Percentiles rank a stretch among this genome's conserved stretches.
Evolutionary conservation across 2,797 vertebrate species (phyloP).

Genomic region (Smutsia gigantea): DNA sequence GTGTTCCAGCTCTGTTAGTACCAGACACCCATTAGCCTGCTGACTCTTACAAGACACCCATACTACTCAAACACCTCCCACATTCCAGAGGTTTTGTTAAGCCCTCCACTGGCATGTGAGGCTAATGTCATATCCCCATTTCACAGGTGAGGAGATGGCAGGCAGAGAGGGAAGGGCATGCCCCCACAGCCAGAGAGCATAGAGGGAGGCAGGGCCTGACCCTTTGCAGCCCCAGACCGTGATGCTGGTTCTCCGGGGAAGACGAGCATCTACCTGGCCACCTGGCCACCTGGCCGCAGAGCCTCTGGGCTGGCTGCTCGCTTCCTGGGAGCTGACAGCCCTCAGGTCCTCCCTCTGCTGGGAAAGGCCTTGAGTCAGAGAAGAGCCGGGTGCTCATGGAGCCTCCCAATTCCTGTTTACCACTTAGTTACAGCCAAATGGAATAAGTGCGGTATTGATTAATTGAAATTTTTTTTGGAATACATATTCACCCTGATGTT

Average conservation of each 20-base stretch:
- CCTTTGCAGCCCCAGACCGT: not conserved
- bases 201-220: not conserved
- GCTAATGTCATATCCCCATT: not conserved
- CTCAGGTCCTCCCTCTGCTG: not conserved
- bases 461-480: conserved; percentile 51
- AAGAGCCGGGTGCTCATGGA: not conserved
- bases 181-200: not conserved
- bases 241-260: not conserved
- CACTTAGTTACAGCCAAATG: conserved; percentile 38
- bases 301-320: not conserved
- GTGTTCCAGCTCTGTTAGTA: too few species aligned
- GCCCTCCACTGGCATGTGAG: not conserved
- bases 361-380: conserved; percentile 59
- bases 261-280: not conserved
- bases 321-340: not conserved
- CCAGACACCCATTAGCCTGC: not conserved
- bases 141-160: not conserved
- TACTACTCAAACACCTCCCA: not conserved
- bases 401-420: conserved; percentile 33
- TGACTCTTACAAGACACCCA: not conserved
- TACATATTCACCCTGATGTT: conserved; percentile 77
- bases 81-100: not conserved
- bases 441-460: conserved; percentile 83
- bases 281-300: not conserved
- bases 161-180: not conserved